phyloP scores from a whole-genome alignment of 2,888 invertebrate genomes.

The Chloroclystis v-ata region DNA sequence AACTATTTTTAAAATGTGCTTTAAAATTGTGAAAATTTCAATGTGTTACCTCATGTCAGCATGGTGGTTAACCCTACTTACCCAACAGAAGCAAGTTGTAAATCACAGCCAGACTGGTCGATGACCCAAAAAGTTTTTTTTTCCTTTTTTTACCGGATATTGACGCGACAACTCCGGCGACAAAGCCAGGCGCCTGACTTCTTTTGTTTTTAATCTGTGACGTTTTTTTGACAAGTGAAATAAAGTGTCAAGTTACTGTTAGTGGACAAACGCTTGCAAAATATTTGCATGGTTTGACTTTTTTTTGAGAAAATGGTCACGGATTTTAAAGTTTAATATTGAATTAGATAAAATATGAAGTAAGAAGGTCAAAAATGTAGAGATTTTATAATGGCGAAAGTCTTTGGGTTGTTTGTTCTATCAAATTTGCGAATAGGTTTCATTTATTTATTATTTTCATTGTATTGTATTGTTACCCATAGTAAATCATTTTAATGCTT shows the following conservation, averaged over 20 bases:
- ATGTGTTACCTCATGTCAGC: background rate
- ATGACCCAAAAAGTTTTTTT: constrained; percentile 45
- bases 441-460: too few species aligned
- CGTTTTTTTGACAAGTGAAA: constrained; percentile 27
- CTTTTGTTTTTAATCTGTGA: constrained; percentile 26
- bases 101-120: constrained; percentile 60
- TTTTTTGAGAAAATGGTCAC: background rate
- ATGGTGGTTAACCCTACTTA: background rate
- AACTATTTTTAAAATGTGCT: too few species aligned
- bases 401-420: too few species aligned
- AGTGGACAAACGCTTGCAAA: constrained; percentile 7
- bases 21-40: too few species aligned
- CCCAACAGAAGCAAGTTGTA: constrained; percentile 46
- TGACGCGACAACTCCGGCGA: constrained; percentile 66
- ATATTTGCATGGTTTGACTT: background rate
- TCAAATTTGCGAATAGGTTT: too few species aligned
- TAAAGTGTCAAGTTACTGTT: constrained; percentile 38
- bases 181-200: constrained; percentile 65
- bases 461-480: too few species aligned
- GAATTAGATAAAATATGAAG: too few species aligned
- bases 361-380: too few species aligned
- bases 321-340: too few species aligned
- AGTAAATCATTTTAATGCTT: too few species aligned
- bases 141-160: constrained; percentile 58
- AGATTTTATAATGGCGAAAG: too few species aligned